A percentile compares a stretch with the other conserved stretches of the same genome.
phyloP scores from a whole-genome alignment of 2,113 vertebrate species.

The Gallinago undulata region DNA sequence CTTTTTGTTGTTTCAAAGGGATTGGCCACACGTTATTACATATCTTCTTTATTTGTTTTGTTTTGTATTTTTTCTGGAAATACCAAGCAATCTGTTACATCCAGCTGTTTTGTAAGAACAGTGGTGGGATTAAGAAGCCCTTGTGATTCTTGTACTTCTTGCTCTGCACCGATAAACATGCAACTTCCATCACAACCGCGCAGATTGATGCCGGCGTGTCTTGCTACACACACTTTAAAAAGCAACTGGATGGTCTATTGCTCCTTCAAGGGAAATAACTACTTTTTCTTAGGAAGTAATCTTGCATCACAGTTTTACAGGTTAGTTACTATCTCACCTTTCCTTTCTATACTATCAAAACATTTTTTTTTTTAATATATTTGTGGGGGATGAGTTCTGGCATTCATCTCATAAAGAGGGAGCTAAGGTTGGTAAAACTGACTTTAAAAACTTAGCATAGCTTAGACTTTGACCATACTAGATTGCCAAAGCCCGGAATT shows the following conservation, averaged over 20 bases:
- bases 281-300: slow-evolving; percentile 1
- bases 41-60: neutral
- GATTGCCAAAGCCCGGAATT: slow-evolving; percentile 39
- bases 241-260: neutral
- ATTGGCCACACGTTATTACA: neutral
- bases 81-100: slow-evolving; percentile 42
- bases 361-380: neutral
- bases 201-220: neutral
- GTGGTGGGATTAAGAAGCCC: slow-evolving; percentile 49
- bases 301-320: neutral
- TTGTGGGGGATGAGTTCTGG: neutral
- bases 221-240: neutral
- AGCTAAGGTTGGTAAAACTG: neutral
- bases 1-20: slow-evolving; percentile 7
- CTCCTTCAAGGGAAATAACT: neutral
- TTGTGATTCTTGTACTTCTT: slow-evolving; percentile 13
- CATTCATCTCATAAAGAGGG: neutral
- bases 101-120: slow-evolving; percentile 43
- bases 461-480: neutral
- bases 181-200: neutral
- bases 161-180: slow-evolving; percentile 35
- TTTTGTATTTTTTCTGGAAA: slow-evolving; percentile 30
- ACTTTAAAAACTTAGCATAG: slow-evolving; percentile 11
- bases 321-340: neutral
- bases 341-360: neutral